Base-by-base conservation (phyloP, 2,113 vertebrate genomes). In the Ifrita kowaldi region DNA sequence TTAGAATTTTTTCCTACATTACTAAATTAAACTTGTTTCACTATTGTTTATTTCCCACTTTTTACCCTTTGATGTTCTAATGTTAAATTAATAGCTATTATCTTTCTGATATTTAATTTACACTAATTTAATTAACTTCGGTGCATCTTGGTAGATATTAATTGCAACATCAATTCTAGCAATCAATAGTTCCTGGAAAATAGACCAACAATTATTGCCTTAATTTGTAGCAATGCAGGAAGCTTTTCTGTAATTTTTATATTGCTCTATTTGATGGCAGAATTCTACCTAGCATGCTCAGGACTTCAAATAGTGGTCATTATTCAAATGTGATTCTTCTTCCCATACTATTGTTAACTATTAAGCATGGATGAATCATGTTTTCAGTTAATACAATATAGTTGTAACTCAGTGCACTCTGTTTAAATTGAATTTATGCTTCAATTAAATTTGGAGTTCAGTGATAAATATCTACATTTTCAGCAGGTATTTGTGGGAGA, bases 111-210 rank as follows among this genome's bases (percentile, higher is more conserved):
- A 85, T 88, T 83, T 92, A 73, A 80, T 82, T 88, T 83, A 73
- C 24, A 46, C 27, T 90, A 64, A 83, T 76, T 83, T 68, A 91
- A 91, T 87, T 88, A 67, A 83, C 60, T 39, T 35, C 6, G 0
- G 26, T 60, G n/a, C 35, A 27, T 94, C 46, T 69, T 53, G 67
- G 32, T 90, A 53, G 55, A 33, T 92, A 85, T 68, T 88, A 93
- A 86, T 77, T 90, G 63, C 59, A 84, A 35, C 84, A 95, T 73
- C 55, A 74, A 69, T 80, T 86, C 62, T 35, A 68, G 49, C n/a
- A 85, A 79, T 96, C 82, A 64, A 59, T 95, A 84, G 57, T 80
- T 90, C 46, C 63, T 89, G 49, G 33, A 90, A 93, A 96, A 88
- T 5, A 86, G 21, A 53, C 20, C 39, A 56, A 26, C 41, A 79